These are phyloP conservation scores for Melanchra persicariae DNA, from an alignment of 2,888 invertebrate species.

Conservation along the genomic window DNA sequence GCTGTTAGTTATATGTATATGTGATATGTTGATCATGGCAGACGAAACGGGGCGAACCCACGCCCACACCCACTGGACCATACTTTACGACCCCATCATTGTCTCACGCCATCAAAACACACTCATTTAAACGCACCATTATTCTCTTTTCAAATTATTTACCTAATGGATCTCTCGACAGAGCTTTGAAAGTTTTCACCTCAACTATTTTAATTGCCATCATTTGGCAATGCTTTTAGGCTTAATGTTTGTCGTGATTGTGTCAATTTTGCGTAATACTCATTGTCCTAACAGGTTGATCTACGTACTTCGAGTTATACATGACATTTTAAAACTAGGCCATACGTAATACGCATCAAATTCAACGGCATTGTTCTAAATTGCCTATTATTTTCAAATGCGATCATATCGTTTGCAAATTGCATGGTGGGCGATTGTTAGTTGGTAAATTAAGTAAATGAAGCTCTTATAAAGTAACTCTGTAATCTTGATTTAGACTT, in stretches of 20 bases:
- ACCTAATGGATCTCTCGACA: constrained; percentile 18
- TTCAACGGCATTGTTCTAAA: constrained; percentile 38
- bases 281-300: constrained; percentile 25
- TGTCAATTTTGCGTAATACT: constrained; percentile 22
- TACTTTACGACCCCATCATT: constrained; percentile 42
- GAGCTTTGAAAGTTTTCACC: constrained; percentile 9
- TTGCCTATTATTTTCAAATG: constrained; percentile 49
- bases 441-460: not conserved
- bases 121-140: constrained; percentile 12
- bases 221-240: constrained; percentile 40
- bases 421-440: constrained; percentile 20
- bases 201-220: constrained; percentile 38
- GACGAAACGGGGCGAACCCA: constrained; percentile 27
- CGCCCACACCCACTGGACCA: constrained; percentile 32
- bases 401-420: constrained; percentile 32
- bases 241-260: constrained; percentile 21
- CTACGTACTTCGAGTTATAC: constrained; percentile 8
- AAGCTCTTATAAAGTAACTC: not conserved
- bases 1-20: constrained; percentile 15
- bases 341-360: constrained; percentile 37
- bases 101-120: constrained; percentile 35
- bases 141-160: constrained; percentile 12
- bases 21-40: constrained; percentile 28
- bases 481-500: not conserved
- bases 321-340: constrained; percentile 31